Base-by-base conservation (phyloP, 2,113 vertebrate genomes). In the Nerophis ophidion region DNA sequence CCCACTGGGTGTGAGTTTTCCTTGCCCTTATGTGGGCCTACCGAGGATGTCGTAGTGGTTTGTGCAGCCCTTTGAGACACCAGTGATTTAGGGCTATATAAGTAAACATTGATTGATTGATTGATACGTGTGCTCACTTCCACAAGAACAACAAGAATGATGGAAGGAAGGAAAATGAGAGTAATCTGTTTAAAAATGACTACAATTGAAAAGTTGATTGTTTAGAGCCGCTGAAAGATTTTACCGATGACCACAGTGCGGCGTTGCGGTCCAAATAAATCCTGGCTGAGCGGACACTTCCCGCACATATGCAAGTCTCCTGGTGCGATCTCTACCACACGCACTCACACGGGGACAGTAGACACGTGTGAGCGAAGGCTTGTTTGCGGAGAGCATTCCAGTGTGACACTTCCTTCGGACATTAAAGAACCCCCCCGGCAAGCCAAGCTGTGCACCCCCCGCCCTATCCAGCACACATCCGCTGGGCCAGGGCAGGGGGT, bases 331-430 rank as follows among this genome's bases (percentile, higher is more conserved):
- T 53, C 19, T 57, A 16, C 49, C 47, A 13, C 58, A 68, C 68
- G 55, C 64, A 51, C 66, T 60, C 40, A 48, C 53, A 48, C 42
- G 48, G 42, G 3, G 48, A 53, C 44, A 49, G 3, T 70, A 44
- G 53, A 61, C 75, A 78, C 71, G 65, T 67, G 71, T 79, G 77
- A 72, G 55, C 61, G 6, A 46, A 68, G 69, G 68, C 60, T 84
- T 87, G 73, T 87, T 87, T 87, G 70, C 81, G 53, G 64, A 85
- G 71, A 63, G 77, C 84, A 85, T 87, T 87, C 81, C 82, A 68
- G 68, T 61, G 50, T 77, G 79, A 77, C 56, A 58, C 74, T 79
- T 81, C 71, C 60, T 36, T 36, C 78, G 48, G 77, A 84, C 81
- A 84, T 84, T 87, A 84, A 87, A 85, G 81, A 74, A 48, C 65